phyloP scores from a whole-genome alignment of 2,113 vertebrate genomes.

The Natator depressus region DNA sequence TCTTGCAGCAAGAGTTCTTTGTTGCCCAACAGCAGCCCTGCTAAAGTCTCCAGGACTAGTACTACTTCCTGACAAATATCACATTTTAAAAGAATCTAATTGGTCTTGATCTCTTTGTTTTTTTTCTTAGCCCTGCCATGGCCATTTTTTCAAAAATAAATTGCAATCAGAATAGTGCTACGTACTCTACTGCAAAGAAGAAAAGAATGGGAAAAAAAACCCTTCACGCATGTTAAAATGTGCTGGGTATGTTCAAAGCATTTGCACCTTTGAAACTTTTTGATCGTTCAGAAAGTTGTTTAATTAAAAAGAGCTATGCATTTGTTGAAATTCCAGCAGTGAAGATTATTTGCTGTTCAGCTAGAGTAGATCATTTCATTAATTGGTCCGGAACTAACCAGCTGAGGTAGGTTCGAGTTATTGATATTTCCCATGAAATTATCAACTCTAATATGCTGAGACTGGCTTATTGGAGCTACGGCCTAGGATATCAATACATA shows the following conservation, averaged over 20 bases:
- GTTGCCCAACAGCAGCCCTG: neutral
- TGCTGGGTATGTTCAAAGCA: neutral
- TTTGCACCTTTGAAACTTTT: neutral
- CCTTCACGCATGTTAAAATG: neutral
- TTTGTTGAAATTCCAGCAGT: neutral
- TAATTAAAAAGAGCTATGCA: neutral
- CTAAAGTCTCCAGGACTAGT: neutral
- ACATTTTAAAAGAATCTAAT: neutral
- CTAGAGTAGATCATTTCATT: neutral
- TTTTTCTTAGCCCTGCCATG: neutral
- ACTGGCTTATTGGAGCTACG: neutral
- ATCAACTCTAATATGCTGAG: neutral
- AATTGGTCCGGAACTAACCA: neutral
- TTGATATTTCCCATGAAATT: neutral
- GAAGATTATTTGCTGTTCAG: neutral
- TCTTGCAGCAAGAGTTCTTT: neutral
- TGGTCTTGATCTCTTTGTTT: neutral
- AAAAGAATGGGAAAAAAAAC: neutral
- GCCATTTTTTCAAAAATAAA: neutral
- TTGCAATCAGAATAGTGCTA: neutral
- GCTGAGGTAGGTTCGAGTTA: neutral
- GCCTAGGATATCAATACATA: neutral
- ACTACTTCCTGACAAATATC: neutral
- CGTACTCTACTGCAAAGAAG: accelerated
- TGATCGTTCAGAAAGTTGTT: neutral